Evolutionary conservation across 2,113 vertebrate species (phyloP).

Genomic region (Caranx melampygus): DNA sequence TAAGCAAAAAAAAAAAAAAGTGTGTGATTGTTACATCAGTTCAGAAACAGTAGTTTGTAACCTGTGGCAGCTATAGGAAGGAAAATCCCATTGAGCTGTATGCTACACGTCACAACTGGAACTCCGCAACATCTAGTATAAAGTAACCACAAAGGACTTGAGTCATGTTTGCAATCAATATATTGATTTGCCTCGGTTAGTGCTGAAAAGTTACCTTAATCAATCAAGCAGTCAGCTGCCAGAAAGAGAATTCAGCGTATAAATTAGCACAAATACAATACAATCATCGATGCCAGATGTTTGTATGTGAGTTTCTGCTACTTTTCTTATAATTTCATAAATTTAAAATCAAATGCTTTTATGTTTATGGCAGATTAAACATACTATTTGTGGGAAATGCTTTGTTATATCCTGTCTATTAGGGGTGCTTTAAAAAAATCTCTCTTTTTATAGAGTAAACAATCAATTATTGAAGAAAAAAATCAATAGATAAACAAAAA

Average conservation of each 20-base stretch:
- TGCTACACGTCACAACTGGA: neutral
- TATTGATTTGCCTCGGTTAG: constrained; percentile 18
- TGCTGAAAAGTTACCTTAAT: neutral
- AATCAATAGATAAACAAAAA: constrained; percentile 17
- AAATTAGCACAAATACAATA: neutral
- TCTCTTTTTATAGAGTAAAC: neutral
- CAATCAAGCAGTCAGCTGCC: neutral
- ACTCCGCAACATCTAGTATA: neutral
- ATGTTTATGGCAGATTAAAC: neutral
- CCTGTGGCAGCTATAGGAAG: constrained; percentile 13
- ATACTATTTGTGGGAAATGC: neutral
- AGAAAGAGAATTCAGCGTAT: neutral
- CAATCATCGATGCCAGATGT: neutral
- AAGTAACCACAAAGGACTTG: neutral
- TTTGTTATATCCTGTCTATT: neutral
- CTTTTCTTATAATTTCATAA: neutral
- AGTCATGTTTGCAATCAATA: constrained; percentile 18
- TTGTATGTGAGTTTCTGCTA: neutral
- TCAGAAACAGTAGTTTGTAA: neutral
- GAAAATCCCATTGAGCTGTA: constrained; percentile 27
- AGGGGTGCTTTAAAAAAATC: neutral
- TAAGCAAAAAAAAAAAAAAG: neutral
- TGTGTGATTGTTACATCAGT: constrained; percentile 21
- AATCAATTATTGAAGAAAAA: neutral
- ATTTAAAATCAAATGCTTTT: constrained; percentile 3